Percentiles rank a stretch among this genome's conserved stretches.
Conservation (phyloP, 2,113 vertebrate species). For the Taxidea taxus region DNA sequence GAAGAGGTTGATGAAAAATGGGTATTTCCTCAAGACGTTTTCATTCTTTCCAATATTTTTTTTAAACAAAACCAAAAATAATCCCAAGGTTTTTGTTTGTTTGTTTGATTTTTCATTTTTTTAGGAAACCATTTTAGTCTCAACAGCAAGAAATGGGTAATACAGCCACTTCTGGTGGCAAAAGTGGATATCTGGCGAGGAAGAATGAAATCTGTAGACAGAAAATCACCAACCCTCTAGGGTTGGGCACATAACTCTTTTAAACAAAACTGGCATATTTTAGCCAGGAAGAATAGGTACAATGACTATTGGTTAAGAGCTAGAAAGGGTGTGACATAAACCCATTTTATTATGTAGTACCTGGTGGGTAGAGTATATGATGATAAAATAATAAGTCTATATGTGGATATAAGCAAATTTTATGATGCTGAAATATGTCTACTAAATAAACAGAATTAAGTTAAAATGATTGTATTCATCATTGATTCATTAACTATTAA, state of each 20-base stretch:
- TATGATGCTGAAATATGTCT: background rate
- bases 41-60: background rate
- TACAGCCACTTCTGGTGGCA: background rate
- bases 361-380: background rate
- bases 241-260: background rate
- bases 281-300: background rate
- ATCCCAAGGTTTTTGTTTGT: background rate
- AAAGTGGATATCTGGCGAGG: background rate
- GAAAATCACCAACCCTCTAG: background rate
- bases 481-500: background rate
- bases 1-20: background rate
- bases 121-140: background rate
- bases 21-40: background rate
- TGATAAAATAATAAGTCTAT: background rate
- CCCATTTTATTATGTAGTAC: background rate
- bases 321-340: background rate
- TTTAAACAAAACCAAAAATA: background rate
- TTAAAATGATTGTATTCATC: background rate
- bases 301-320: background rate
- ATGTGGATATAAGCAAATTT: background rate
- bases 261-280: background rate
- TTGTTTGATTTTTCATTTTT: background rate
- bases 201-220: background rate
- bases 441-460: background rate
- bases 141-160: background rate